Evolutionary conservation across 2,113 vertebrate genomes (phyloP).

Genomic region (Platichthys stellatus): DNA sequence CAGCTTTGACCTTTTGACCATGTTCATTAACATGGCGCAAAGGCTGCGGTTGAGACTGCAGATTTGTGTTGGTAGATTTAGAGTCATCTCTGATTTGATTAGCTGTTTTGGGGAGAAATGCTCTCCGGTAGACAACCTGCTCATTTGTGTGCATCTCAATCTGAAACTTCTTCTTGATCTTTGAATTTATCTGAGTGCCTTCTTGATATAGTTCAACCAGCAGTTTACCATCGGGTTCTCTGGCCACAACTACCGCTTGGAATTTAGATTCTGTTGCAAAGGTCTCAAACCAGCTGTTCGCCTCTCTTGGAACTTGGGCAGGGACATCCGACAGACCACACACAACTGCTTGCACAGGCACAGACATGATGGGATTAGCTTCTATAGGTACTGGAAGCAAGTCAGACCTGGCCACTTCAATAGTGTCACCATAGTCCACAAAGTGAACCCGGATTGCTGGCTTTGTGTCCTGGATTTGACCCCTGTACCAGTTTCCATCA

Average conservation of each 20-base stretch:
- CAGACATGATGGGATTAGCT: conserved; percentile 85
- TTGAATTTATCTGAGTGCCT: conserved; percentile 85
- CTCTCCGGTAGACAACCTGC: conserved; percentile 6
- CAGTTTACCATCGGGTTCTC: conserved; percentile 87
- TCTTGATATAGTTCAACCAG: conserved; percentile 88
- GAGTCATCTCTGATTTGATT: neutral
- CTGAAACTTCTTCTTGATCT: conserved; percentile 83
- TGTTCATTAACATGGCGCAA: conserved; percentile 5
- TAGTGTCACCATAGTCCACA: conserved; percentile 93
- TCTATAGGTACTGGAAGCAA: conserved; percentile 87
- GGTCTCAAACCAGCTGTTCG: conserved; percentile 86
- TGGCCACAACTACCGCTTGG: conserved; percentile 86
- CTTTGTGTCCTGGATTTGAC: conserved; percentile 78
- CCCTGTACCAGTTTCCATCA: conserved; percentile 92
- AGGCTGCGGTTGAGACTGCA: conserved; percentile 10
- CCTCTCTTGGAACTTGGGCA: conserved; percentile 74
- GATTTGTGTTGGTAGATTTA: neutral
- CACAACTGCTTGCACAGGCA: conserved; percentile 91
- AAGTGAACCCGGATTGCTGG: conserved; percentile 85
- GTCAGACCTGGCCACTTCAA: conserved; percentile 78
- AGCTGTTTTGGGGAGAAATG: conserved; percentile 6
- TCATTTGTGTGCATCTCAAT: conserved; percentile 47
- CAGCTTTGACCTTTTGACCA: conserved; percentile 26
- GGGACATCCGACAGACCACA: conserved; percentile 88
- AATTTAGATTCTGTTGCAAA: conserved; percentile 79